Base-by-base conservation (phyloP, 2,888 invertebrate species). In the Mylabris sibirica region DNA sequence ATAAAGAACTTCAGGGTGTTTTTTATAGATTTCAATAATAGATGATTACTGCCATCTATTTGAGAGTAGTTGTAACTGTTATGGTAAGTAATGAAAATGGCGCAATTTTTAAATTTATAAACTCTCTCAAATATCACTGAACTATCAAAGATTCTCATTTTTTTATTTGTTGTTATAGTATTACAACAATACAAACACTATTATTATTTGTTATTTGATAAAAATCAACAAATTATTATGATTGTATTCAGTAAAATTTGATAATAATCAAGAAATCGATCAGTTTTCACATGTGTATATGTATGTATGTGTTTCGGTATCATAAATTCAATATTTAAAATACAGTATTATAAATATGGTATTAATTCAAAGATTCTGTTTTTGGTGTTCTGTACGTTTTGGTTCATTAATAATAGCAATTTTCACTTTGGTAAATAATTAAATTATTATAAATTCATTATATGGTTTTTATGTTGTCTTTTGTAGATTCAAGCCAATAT, bases 311-410 rank as follows among this genome's bases (percentile, higher is more conserved):
- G n/a, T n/a, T n/a, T n/a, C n/a, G n/a, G n/a, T n/a, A 44, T 44
- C 1, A 0, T n/a, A 44, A 17, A 30, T 1, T 30, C 30, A 17
- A 17, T 6, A 8, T 11, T 14, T 41, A 41, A n/a, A 41, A 14
- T 41, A 3, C 3, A 41, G 14, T 14, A 5, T 8, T 11, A 41
- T 20, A 57, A 57, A 57, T 1, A 72, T 73, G 72, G 69, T 60
- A 14, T 14, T 73, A 59, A 67, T 73, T 20, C 60, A 60, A 38
- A 69, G 61, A 26, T 73, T 71, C 59, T 73, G 72, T 60, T 73
- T 71, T 20, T 66, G 65, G 30, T 73, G 68, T 63, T 73, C 72
- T 38, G 65, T 68, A 26, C 59, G 72, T 57, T 49, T 73, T 5
- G 72, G 72, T 14, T 65, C 70, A 6, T 22, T 73, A 20, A 53